Conservation (phyloP, 2,888 invertebrate genomes). For the Parapristionchus giblindavisi region DNA sequence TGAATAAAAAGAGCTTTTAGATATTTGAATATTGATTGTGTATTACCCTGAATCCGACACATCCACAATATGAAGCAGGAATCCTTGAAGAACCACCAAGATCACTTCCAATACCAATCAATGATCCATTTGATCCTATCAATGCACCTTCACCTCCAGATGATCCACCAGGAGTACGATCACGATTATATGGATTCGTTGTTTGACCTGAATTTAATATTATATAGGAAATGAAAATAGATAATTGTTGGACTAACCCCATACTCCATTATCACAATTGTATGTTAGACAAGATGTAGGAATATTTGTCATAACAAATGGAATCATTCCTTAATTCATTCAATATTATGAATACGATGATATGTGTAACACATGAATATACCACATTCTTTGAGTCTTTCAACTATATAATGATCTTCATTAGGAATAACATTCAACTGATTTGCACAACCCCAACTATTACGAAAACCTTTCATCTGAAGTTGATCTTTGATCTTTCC, state of each 20-base stretch:
- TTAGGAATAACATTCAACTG: background rate
- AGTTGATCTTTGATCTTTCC: background rate
- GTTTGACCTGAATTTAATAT: conserved; percentile 52
- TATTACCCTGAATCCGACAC: conserved; percentile 67
- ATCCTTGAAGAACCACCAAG: conserved; percentile 72
- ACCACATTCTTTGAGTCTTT: conserved; percentile 36
- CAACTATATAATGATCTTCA: conserved; percentile 27
- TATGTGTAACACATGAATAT: background rate
- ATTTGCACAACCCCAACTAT: background rate
- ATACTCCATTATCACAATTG: conserved; percentile 68
- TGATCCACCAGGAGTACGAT: conserved; percentile 70
- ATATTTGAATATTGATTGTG: background rate
- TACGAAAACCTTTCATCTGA: background rate
- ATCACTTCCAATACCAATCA: conserved; percentile 69
- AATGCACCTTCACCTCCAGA: conserved; percentile 71
- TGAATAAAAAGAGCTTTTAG: conserved; percentile 14
- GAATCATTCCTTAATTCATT: conserved; percentile 70
- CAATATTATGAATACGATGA: background rate
- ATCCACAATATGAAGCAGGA: conserved; percentile 71
- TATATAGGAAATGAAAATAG: background rate
- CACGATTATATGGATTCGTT: conserved; percentile 27
- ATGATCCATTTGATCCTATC: conserved; percentile 51
- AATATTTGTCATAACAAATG: conserved; percentile 71
- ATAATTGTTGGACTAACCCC: conserved; percentile 32
- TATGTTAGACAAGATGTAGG: conserved; percentile 65